phyloP scores from a whole-genome alignment of 35 echinoderm and acorn worm species.

The Chiridota heheva region DNA sequence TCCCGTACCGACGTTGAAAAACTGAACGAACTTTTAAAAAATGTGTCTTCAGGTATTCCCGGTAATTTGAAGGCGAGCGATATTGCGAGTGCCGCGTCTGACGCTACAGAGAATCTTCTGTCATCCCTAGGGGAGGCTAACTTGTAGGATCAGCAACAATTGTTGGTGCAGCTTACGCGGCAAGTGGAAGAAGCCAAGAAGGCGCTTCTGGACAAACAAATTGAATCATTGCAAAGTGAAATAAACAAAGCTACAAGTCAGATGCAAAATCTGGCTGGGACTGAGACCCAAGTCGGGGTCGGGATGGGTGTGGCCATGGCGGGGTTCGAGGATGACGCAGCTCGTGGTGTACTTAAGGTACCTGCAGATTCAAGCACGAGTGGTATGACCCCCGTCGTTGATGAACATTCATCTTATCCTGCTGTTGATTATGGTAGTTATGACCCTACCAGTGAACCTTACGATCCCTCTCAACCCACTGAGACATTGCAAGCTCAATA shows the following conservation, averaged over 20 bases:
- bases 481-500: neutral
- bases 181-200: slow-evolving; percentile 97
- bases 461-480: slow-evolving; percentile 12
- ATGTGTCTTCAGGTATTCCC: slow-evolving; percentile 29
- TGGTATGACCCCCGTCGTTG: slow-evolving; percentile 20
- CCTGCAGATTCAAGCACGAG: slow-evolving; percentile 36
- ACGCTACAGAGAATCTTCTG: slow-evolving; percentile 70
- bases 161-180: slow-evolving; percentile 78
- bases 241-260: slow-evolving; percentile 79
- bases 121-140: slow-evolving; percentile 67
- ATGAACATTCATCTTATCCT: too few species aligned
- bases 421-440: too few species aligned
- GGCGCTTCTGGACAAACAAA: slow-evolving; percentile 90
- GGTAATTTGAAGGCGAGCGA: slow-evolving; percentile 45
- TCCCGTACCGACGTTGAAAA: slow-evolving; percentile 20
- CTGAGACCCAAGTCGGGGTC: neutral
- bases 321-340: neutral
- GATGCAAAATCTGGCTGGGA: slow-evolving; percentile 6
- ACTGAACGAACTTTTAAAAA: slow-evolving; percentile 54
- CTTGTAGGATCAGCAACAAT: slow-evolving; percentile 85
- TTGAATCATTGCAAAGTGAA: slow-evolving; percentile 84
- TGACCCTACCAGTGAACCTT: too few species aligned
- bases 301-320: neutral
- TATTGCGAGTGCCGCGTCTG: slow-evolving; percentile 71
- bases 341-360: slow-evolving; percentile 26